phyloP scores from a whole-genome alignment of 2,797 vertebrate genomes.

The Schizopygopsis malacanthus region DNA sequence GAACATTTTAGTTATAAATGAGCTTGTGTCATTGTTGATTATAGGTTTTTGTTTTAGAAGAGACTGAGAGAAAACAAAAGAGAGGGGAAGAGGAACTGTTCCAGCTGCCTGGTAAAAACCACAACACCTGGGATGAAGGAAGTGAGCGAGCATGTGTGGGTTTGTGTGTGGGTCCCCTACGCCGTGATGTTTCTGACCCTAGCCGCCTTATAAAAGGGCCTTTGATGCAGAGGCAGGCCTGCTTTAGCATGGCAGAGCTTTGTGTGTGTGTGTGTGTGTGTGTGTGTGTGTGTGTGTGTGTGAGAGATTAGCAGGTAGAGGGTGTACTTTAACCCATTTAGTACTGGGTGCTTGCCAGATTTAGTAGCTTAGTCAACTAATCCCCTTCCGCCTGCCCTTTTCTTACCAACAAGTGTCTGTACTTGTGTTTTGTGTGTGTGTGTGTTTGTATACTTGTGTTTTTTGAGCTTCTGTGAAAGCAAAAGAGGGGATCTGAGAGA shows the following conservation, averaged over 20 bases:
- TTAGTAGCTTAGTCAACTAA: conserved; percentile 75
- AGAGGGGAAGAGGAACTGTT: conserved; percentile 36
- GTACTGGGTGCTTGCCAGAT: conserved; percentile 76
- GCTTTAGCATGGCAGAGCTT: conserved; percentile 50
- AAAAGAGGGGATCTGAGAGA: neutral
- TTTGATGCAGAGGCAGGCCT: conserved; percentile 58
- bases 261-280: neutral
- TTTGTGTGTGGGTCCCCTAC: conserved; percentile 41
- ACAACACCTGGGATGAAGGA: conserved; percentile 52
- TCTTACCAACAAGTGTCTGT: conserved; percentile 63
- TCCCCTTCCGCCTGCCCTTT: conserved; percentile 71
- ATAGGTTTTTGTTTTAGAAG: neutral
- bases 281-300: too few relatives aligned
- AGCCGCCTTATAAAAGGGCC: conserved; percentile 53
- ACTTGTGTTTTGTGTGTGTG: conserved; percentile 55
- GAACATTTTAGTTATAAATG: neutral
- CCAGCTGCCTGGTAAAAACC: conserved; percentile 51
- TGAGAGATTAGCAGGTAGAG: conserved; percentile 71
- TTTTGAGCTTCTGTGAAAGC: conserved; percentile 51
- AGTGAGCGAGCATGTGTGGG: conserved; percentile 40
- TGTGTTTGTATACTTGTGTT: conserved; percentile 43
- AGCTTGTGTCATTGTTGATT: conserved; percentile 7
- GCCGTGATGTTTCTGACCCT: conserved; percentile 53
- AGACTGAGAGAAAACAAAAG: conserved; percentile 14
- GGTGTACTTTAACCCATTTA: conserved; percentile 83